phyloP scores from a whole-genome alignment of 2,888 invertebrate genomes.

The Drosophila dives region DNA sequence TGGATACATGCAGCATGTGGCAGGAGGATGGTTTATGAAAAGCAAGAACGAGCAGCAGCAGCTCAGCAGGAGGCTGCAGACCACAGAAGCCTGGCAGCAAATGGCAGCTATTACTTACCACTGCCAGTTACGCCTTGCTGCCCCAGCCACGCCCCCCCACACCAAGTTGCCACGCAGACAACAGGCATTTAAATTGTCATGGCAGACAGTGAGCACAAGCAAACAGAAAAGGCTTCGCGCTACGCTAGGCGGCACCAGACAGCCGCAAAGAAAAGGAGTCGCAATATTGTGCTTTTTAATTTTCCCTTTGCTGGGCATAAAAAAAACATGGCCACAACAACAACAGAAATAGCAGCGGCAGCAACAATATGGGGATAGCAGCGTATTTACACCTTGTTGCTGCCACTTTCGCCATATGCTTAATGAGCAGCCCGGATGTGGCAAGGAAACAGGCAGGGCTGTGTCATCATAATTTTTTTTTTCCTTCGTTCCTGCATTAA shows the following conservation, averaged over 20 bases:
- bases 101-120: conserved; percentile 71
- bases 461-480: conserved; percentile 14
- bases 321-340: conserved; percentile 43
- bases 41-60: conserved; percentile 10
- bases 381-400: conserved; percentile 78
- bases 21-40: conserved; percentile 40
- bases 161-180: no score
- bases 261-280: conserved; percentile 30
- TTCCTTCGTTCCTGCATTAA: conserved; percentile 62
- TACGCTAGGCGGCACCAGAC: conserved; percentile 35
- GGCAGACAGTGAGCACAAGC: conserved; percentile 41
- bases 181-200: conserved; percentile 77
- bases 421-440: conserved; percentile 68
- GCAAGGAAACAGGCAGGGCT: background rate
- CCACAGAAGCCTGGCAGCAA: conserved; percentile 67
- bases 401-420: conserved; percentile 68
- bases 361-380: background rate
- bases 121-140: conserved; percentile 17
- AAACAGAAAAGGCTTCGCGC: conserved; percentile 58
- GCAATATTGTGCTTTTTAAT: conserved; percentile 50
- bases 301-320: conserved; percentile 42
- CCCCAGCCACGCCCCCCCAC: conserved; percentile 9
- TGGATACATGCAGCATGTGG: conserved; percentile 18
- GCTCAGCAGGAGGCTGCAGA: conserved; percentile 32
- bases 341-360: conserved; percentile 34